phyloP scores from a whole-genome alignment of 2,797 vertebrate genomes.

The Tangara arthus region DNA sequence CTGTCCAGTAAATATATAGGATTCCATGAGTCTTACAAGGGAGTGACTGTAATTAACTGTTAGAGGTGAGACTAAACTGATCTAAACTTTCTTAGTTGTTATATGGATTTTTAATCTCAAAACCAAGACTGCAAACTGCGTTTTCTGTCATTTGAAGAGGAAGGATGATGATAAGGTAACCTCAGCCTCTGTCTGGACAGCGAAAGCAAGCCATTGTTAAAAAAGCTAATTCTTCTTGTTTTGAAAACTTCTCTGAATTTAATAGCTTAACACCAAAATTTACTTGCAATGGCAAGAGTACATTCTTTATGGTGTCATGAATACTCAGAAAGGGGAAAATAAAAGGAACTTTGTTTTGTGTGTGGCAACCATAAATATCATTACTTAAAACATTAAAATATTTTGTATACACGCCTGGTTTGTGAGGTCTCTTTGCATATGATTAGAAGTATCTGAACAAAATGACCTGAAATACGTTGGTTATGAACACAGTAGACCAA shows the following conservation, averaged over 20 bases:
- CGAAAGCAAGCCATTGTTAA: background rate
- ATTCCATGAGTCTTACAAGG: background rate
- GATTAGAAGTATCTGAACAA: background rate
- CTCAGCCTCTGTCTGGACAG: background rate
- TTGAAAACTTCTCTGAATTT: background rate
- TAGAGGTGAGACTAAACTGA: background rate
- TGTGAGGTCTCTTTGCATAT: background rate
- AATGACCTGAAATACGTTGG: background rate
- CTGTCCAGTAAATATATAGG: background rate
- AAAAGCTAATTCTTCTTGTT: background rate
- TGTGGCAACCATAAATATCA: accelerated
- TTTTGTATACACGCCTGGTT: background rate
- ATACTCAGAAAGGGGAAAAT: background rate
- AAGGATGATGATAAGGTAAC: background rate
- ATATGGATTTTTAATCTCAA: background rate
- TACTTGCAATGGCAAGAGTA: background rate
- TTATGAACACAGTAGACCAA: background rate
- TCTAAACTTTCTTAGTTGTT: background rate
- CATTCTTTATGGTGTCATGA: background rate
- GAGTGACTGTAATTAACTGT: background rate
- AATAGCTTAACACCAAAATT: background rate
- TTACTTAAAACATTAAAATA: background rate
- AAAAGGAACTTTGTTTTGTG: background rate
- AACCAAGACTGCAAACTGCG: background rate
- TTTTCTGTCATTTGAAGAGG: background rate